Base-by-base conservation (phyloP, 2,888 invertebrate genomes). In the Drosophila mimetica region DNA sequence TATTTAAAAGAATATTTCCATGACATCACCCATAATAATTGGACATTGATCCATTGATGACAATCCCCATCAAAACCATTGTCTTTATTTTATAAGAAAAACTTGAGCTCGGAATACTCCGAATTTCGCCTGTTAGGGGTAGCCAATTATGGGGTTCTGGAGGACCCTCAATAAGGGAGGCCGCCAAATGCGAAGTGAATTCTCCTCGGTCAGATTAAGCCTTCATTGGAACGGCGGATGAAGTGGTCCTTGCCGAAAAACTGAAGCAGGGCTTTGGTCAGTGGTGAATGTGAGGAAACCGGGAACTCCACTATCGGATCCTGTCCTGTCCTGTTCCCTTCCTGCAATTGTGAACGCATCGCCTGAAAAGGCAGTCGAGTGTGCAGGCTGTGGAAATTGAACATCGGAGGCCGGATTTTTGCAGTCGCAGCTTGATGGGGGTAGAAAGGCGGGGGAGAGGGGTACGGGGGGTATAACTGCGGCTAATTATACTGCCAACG, bases 401-500 rank as follows among this genome's bases (percentile, higher is more conserved):
- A 60, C 51, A 75, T 58, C 42, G 44, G 55, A 20, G 30, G 34
- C 52, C 34, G 48, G 44, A 69, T 69, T 64, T 60, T 69, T 50
- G 69, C 60, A 69, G 30, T 61, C 42, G 25, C 42, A 70, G 69
- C 47, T 52, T 16, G 36, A 16, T 13, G 64, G 52, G 4, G 28
- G n/a, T n/a, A 5, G 11, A 11, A 16, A 30, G 13, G n/a, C n/a
- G 2, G 11, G 3, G 28, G 13, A 6, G 9, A 9, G 9, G 22
- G 32, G 18, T 4, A 34, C 4, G 48, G 34, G 8, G 20, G 18
- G 14, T 16, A 53, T 37, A 41, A 30, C 48, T 54, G 54, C 36
- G 77, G 61, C 80, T 80, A 86, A 82, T 82, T 82, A 79, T 79
- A 47, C 61, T 70, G 54, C 53, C 74, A 66, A 47, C 54, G 77